These are phyloP conservation scores for Agriotes lineatus DNA, from an alignment of 2,888 invertebrate genomes.

Conservation along the genomic window DNA sequence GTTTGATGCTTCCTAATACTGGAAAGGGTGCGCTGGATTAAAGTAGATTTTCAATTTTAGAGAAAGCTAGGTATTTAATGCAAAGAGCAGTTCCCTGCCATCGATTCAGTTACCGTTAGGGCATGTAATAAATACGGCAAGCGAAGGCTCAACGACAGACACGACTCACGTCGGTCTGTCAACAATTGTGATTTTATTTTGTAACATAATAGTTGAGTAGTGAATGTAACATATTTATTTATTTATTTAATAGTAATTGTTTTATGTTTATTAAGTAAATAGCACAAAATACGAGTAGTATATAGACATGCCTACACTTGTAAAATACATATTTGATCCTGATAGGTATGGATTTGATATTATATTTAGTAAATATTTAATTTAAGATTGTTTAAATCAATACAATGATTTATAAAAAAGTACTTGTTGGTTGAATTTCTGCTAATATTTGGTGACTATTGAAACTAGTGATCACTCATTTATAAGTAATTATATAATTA, in stretches of 20 bases:
- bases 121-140: not conserved
- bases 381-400: too few relatives aligned
- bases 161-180: not conserved
- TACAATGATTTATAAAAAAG: too few relatives aligned
- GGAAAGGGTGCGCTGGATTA: conserved; percentile 80
- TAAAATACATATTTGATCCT: too few relatives aligned
- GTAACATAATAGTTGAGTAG: not conserved
- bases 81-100: too few relatives aligned
- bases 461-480: too few relatives aligned
- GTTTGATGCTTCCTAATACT: conserved; percentile 81
- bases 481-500: too few relatives aligned
- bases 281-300: too few relatives aligned
- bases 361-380: too few relatives aligned
- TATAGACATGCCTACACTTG: too few relatives aligned
- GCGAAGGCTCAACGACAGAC: not conserved
- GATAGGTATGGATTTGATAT: too few relatives aligned
- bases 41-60: conserved; percentile 24
- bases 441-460: too few relatives aligned
- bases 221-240: not conserved
- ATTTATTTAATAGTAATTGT: not conserved
- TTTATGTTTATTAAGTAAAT: not conserved
- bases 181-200: conserved; percentile 14
- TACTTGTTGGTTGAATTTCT: too few relatives aligned
- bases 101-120: not conserved
- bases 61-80: not conserved